Evolutionary conservation across 2,113 vertebrate genomes (phyloP), one percentile per base, ranked within the genome.

Genomic region (Antennarius striatus): DNA sequence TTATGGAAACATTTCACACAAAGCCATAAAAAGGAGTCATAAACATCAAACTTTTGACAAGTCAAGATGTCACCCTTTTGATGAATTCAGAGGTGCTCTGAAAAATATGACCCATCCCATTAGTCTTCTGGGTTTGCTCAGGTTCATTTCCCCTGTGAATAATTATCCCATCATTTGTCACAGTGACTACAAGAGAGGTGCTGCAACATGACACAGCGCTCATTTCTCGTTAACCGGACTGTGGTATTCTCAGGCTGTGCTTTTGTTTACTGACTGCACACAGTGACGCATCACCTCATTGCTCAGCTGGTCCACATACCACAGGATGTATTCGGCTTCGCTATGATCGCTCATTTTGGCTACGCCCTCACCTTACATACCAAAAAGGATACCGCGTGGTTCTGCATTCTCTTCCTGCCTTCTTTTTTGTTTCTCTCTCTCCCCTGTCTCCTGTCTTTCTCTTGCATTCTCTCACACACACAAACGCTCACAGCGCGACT

Each of bases 341-440:
- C 32, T 66, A 54, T 84, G 55, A 78, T 77, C 46, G 72, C 36
- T 62, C 49, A 60, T 17, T 56, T 50, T 67, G 67, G 15, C 54
- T 81, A 40, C 9, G 4, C 47, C 55, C 57, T 71, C 62, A 79
- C 48, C 74, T 53, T 72, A 64, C 70, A 75, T 71, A 83, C 84
- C 86, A 81, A 85, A 91, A 87, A 91, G 86, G 84, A 89, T 89
- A 86, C 81, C 80, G 29, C 82, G 90, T 32, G 22, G 63, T 30
- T 46, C 63, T 73, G 71, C 22, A 22, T 22, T 22, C 22, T 22
- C 22, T 22, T 22, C 22, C 22, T 22, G 22, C 22, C 2, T 22
- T 22, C 22, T 22, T 22, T 22, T 22, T 22, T 52, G 54, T 40
- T 14, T 69, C 65, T 47, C n/a, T 69, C 65, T 47, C 45, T 49